Evolutionary conservation across 1,140 invertebrate genomes (phyloP), one percentile per base, ranked within the genome.

Genomic region (Linepithema humile): DNA sequence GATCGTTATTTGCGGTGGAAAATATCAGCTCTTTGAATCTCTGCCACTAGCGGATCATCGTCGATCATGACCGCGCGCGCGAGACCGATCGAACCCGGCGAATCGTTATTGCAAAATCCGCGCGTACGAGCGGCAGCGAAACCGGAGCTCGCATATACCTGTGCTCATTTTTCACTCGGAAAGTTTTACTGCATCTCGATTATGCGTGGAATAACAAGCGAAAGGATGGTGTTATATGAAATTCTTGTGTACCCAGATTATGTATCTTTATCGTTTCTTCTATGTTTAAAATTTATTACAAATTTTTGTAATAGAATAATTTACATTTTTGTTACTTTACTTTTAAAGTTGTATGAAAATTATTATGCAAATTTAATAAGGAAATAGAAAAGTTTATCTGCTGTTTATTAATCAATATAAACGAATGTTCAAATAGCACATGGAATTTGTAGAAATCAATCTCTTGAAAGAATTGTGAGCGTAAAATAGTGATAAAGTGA

Each of bases 1-100:
- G 84, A 88, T 82, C 74, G 85, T 91, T 90, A 90, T 90, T 91
- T 90, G 88, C 84, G 85, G 85, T 84, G 87, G 85, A 85, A 84
- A 88, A 85, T 90, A 84, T 78, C 87, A 65, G 82, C 70, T 38
- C 57, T 80, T 80, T 80, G 75, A 67, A 80, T 80, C 75, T 80
- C 75, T 35, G 75, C 35, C 35, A 43, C 75, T 32, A 43, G 64
- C 48, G 75, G 75, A 80, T 80, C 75, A 80, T 80, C 75, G 75
- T 80, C 64, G 75, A 80, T 80, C 75, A 80, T 20, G 60, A 29
- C 15, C 45, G 60, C 26, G 23, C 74, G 29, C 45, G 35, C 35
- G 75, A 78, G 48, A 53, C 35, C 64, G 64, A 70, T 80, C 75
- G 62, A 29, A 32, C 48, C 48, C 75, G 62, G 35, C 72, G 59